These are phyloP conservation scores for Sardinella longiceps DNA, from an alignment of 2,797 vertebrate species.

Conservation along the genomic window DNA sequence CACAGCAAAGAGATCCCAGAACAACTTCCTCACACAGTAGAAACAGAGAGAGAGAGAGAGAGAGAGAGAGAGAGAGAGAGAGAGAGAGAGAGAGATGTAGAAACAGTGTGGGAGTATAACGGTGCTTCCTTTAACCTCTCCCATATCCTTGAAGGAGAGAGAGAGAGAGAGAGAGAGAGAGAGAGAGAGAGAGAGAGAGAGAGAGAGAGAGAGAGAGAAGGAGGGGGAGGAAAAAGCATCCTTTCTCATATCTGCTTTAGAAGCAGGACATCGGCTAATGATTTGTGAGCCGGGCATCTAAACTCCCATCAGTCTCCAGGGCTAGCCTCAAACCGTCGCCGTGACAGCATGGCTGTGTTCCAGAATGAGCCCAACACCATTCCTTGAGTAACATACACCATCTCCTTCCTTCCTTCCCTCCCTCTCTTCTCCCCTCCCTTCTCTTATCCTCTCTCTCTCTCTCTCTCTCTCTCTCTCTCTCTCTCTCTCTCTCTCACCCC, in stretches of 20 bases:
- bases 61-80: neutral
- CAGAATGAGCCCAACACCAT: slow-evolving; percentile 45
- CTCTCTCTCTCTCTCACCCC: slow-evolving; percentile 30
- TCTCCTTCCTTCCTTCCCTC: slow-evolving; percentile 26
- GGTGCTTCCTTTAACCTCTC: neutral
- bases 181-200: neutral
- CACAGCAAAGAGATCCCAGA: neutral
- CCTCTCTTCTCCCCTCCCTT: slow-evolving; percentile 14
- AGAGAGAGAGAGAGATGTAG: neutral
- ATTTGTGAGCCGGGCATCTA: slow-evolving; percentile 65
- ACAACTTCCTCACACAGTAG: neutral
- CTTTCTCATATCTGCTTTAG: slow-evolving; percentile 54
- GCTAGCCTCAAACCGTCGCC: slow-evolving; percentile 58
- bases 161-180: neutral
- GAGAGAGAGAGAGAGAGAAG: neutral
- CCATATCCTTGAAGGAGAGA: neutral
- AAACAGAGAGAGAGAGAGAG: neutral
- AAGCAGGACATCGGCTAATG: slow-evolving; percentile 66
- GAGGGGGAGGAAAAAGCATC: slow-evolving; percentile 38
- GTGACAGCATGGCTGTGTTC: slow-evolving; percentile 59
- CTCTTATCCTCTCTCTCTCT: slow-evolving; percentile 32
- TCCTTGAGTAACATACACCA: slow-evolving; percentile 39
- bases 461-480: slow-evolving; percentile 32
- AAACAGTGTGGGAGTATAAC: neutral
- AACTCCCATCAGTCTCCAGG: slow-evolving; percentile 67